These are phyloP conservation scores for Strigamia crassipes DNA, from an alignment of 2,888 invertebrate species.

Conservation along the genomic window DNA sequence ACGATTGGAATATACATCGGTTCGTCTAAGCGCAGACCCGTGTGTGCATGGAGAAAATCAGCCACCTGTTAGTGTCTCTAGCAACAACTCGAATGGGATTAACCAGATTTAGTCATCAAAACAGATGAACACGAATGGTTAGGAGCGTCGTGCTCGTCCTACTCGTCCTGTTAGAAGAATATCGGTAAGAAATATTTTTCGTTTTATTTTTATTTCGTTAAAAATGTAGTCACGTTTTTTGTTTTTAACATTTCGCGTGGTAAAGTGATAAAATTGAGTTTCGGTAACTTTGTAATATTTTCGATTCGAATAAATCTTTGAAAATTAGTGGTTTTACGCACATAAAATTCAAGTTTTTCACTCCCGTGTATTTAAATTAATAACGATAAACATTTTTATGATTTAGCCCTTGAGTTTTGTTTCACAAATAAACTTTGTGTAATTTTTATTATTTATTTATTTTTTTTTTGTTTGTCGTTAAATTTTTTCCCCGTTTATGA, in stretches of 20 bases:
- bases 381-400: slow-evolving; percentile 28
- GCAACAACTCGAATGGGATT: slow-evolving; percentile 8
- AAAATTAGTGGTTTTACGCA: not conserved
- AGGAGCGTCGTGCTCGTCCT: not conserved
- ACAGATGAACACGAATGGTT: slow-evolving; percentile 38
- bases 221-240: not conserved
- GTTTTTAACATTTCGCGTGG: not conserved
- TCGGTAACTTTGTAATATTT: not conserved
- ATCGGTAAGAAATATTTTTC: not conserved
- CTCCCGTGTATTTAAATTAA: not conserved
- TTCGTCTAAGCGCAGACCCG: not conserved
- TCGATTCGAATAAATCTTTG: not conserved
- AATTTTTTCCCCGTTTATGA: not conserved
- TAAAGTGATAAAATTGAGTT: not conserved
- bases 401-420: slow-evolving; percentile 12
- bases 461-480: not conserved
- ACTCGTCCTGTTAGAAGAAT: not conserved
- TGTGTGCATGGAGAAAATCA: slow-evolving; percentile 13
- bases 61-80: not conserved
- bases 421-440: not conserved
- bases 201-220: not conserved
- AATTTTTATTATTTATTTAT: not conserved
- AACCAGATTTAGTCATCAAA: slow-evolving; percentile 31
- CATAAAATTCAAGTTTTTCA: slow-evolving; percentile 16
- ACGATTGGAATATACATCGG: not conserved